phyloP scores from a whole-genome alignment of 1,140 invertebrate species.

The Adoxophyes honmai region DNA sequence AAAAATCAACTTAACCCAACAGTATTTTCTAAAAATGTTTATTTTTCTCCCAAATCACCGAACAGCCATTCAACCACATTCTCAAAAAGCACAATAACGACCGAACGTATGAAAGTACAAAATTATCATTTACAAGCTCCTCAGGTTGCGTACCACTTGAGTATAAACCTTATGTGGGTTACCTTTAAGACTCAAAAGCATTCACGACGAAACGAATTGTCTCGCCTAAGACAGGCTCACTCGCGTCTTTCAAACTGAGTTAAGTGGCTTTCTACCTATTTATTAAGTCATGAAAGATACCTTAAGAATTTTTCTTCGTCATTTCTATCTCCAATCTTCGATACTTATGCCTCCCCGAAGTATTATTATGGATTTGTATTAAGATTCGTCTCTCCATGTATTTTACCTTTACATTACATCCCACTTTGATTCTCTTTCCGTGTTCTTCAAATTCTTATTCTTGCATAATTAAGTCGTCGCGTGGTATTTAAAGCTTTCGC shows the following conservation, averaged over 20 bases:
- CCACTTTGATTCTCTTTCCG: too few species aligned
- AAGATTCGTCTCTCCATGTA: neutral
- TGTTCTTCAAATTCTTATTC: neutral
- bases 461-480: neutral
- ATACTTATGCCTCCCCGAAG: constrained; percentile 4
- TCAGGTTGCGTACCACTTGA: neutral
- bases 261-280: constrained; percentile 34
- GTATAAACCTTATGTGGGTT: neutral
- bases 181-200: neutral
- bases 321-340: constrained; percentile 13
- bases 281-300: constrained; percentile 42
- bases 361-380: constrained; percentile 13
- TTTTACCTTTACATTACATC: constrained; percentile 19
- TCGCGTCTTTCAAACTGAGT: constrained; percentile 26
- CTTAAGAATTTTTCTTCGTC: constrained; percentile 22
- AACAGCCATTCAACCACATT: constrained; percentile 13
- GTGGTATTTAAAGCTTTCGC: constrained; percentile 6
- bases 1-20: neutral
- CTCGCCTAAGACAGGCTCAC: constrained; percentile 18
- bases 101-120: constrained; percentile 7
- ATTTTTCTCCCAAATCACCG: constrained; percentile 9
- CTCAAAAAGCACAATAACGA: constrained; percentile 14
- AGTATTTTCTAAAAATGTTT: constrained; percentile 5
- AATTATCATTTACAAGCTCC: constrained; percentile 14
- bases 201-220: neutral